A percentile compares a stretch with the other conserved stretches of the same genome.
Conservation (phyloP, 2,888 invertebrate genomes). For the Prosapia bicincta region DNA sequence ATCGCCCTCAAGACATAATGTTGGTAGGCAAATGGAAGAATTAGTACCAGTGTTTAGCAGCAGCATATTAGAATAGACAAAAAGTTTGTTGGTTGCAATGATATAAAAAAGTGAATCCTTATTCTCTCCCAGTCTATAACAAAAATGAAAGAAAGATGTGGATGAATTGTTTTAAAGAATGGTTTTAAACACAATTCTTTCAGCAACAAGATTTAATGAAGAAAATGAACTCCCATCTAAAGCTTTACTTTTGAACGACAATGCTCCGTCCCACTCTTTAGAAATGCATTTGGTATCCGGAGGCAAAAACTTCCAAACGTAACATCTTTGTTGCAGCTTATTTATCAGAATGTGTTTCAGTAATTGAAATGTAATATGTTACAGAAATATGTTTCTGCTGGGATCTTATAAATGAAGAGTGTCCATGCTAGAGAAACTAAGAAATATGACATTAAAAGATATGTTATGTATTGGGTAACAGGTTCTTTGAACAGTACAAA, state of each 20-base stretch:
- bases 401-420: not conserved
- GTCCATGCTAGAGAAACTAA: not conserved
- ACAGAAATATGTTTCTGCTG: slow-evolving; percentile 14
- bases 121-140: slow-evolving; percentile 33
- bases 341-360: slow-evolving; percentile 13
- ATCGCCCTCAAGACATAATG: too few species aligned
- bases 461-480: slow-evolving; percentile 9
- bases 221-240: slow-evolving; percentile 27
- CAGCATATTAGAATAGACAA: too few species aligned
- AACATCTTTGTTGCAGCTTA: slow-evolving; percentile 18
- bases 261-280: slow-evolving; percentile 33
- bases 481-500: not conserved
- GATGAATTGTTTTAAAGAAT: slow-evolving; percentile 36
- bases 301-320: slow-evolving; percentile 11
- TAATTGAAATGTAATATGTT: not conserved
- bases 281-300: slow-evolving; percentile 4
- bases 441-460: slow-evolving; percentile 27
- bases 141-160: slow-evolving; percentile 36
- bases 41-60: too few species aligned
- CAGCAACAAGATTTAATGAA: slow-evolving; percentile 28
- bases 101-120: too few species aligned
- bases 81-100: too few species aligned
- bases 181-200: slow-evolving; percentile 36
- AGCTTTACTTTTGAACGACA: slow-evolving; percentile 37
- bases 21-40: too few species aligned